phyloP scores from a whole-genome alignment of 2,797 vertebrate genomes.

The Ibycter americanus region DNA sequence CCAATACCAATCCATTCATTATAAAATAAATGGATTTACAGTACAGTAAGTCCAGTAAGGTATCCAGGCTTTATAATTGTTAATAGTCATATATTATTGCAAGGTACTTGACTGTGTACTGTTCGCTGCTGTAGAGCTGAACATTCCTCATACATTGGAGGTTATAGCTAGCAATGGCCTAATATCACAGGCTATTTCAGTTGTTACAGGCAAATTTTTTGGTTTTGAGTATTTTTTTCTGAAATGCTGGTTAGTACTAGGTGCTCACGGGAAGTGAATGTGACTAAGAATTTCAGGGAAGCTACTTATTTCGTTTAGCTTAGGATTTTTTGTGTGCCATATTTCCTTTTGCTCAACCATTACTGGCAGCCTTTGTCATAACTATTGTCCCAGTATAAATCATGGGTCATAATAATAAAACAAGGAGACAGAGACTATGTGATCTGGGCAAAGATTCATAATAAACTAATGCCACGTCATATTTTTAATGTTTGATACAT shows the following conservation, averaged over 20 bases:
- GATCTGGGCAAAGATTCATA: not conserved
- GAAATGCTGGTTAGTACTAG: not conserved
- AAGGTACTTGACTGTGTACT: not conserved
- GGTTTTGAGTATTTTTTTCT: not conserved
- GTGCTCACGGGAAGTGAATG: not conserved
- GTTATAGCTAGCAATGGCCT: not conserved
- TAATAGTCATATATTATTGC: not conserved
- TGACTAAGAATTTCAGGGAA: not conserved
- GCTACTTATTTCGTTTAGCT: not conserved
- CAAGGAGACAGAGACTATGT: not conserved
- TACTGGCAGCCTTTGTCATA: not conserved
- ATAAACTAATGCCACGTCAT: not conserved
- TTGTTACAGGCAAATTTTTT: not conserved
- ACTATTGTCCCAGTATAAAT: not conserved
- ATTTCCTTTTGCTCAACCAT: not conserved
- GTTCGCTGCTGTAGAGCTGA: not conserved
- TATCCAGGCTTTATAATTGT: not conserved
- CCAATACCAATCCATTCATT: not conserved
- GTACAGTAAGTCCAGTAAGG: not conserved
- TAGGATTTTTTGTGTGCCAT: not conserved
- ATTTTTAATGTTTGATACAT: not conserved
- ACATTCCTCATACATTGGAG: not conserved
- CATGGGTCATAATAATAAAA: not conserved
- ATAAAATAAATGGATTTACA: not conserved
- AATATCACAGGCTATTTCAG: not conserved